Base-by-base conservation (phyloP, 2,113 vertebrate genomes). In the Pyxicephalus adspersus region DNA sequence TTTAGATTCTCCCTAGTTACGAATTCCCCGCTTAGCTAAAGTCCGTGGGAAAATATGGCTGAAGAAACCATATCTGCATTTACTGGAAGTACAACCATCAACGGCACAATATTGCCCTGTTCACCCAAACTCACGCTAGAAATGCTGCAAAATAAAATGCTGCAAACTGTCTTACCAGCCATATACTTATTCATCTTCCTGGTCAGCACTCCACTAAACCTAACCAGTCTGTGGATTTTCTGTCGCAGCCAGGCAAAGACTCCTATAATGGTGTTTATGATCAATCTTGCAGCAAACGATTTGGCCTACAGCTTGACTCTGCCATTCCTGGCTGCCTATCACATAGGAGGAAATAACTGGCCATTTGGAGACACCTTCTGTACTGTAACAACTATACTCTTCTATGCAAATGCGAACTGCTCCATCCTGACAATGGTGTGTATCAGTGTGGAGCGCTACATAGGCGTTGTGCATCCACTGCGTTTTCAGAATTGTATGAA, bases 171-270 rank as follows among this genome's bases (percentile, higher is more conserved):
- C 25, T 15, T 84, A 6, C 83, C 87, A 26, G 9, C 28, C 0
- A 29, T 87, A 52, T 86, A 83, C 64, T 68, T 84, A n/a, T 5
- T 73, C 0, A 5, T 77, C 71, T 80, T 87, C 54, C 5, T 83
- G 16, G 67, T 89, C 78, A 88, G 87, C 55, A 77, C 85, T 1
- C 84, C 84, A 2, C 75, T 63, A 64, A 90, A 86, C 54, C 5
- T 73, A 6, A 4, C 63, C 16, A 86, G 75, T 29, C 64, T 83
- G 23, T 64, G 84, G 67, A 65, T 85, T 19, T 60, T 84, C 19
- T 73, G 38, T 5, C 65, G 54, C n/a, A 77, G 72, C 28, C 34
- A 84, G 54, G 70, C 51, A 73, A 71, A 78, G 54, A 78, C 67
- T 57, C 38, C 81, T 0, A 83, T 72, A 54, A 67, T 77, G 2